Conservation (phyloP, 2,888 invertebrate genomes). For the Chaitophorus viminalis region DNA sequence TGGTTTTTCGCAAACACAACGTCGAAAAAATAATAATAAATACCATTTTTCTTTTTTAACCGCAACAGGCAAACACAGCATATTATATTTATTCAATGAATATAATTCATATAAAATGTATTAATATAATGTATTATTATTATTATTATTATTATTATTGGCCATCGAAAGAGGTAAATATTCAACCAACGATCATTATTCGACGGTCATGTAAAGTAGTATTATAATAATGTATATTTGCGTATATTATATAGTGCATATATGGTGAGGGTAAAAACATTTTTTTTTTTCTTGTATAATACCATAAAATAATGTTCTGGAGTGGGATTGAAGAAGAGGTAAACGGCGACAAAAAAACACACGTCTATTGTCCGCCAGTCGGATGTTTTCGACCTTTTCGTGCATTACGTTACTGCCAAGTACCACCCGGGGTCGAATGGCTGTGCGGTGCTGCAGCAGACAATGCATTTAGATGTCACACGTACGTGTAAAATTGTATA, state of each 20-base stretch:
- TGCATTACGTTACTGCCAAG: background rate
- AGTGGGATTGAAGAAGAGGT: background rate
- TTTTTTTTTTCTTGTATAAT: background rate
- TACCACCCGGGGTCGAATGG: slow-evolving; percentile 26
- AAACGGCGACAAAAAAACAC: slow-evolving; percentile 21
- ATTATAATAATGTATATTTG: background rate
- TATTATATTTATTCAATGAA: too few species aligned
- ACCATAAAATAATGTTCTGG: background rate
- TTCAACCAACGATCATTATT: background rate
- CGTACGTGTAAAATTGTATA: slow-evolving; percentile 10
- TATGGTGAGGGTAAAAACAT: background rate
- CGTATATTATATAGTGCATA: background rate
- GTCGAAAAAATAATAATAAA: too few species aligned
- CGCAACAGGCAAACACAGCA: too few species aligned
- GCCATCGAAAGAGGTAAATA: background rate
- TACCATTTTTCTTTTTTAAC: too few species aligned
- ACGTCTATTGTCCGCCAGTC: slow-evolving; percentile 12
- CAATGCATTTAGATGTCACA: slow-evolving; percentile 40
- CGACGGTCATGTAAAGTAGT: background rate
- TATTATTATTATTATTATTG: too few species aligned
- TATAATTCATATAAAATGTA: too few species aligned
- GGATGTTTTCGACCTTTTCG: slow-evolving; percentile 51
- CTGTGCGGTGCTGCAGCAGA: background rate
- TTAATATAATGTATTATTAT: background rate
- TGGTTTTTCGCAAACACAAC: too few species aligned